Conservation (phyloP, 92 coral and sea anemone species). For the Muricea muricata region DNA sequence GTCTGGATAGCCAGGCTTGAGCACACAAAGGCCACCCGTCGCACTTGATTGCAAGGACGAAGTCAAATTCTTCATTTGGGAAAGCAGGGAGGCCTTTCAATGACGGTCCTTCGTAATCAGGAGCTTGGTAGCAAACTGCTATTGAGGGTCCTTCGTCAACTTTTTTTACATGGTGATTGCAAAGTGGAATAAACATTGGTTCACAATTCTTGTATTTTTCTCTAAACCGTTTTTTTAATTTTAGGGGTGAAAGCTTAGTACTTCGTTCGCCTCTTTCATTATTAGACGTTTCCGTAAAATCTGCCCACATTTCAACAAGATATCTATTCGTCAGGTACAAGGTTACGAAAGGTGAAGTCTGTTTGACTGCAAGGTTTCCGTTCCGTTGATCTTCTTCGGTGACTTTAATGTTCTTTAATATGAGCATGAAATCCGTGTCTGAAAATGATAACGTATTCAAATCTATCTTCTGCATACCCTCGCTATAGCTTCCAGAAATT, state of each 20-base stretch:
- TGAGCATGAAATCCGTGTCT: constrained; percentile 5
- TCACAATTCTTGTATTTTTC: background rate
- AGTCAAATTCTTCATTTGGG: background rate
- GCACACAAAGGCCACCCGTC: constrained; percentile 35
- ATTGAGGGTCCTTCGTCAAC: constrained; percentile 35
- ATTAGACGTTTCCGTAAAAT: constrained; percentile 3
- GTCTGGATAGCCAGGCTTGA: constrained; percentile 5
- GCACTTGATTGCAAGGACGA: constrained; percentile 23
- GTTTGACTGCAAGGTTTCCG: constrained; percentile 4
- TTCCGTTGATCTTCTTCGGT: constrained; percentile 4
- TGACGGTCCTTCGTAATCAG: background rate
- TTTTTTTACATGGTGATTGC: background rate
- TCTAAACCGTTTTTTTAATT: constrained; percentile 18
- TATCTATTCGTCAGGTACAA: background rate
- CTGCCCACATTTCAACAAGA: constrained; percentile 4
- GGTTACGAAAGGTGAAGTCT: constrained; percentile 20
- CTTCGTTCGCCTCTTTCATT: background rate
- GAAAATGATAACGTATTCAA: background rate
- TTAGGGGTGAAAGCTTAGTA: constrained; percentile 2
- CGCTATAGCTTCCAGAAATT: constrained; percentile 19
- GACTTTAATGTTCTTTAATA: constrained; percentile 14
- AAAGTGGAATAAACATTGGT: background rate
- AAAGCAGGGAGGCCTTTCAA: no score
- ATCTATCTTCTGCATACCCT: background rate
- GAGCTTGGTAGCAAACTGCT: background rate